These are phyloP conservation scores for Cariama cristata DNA, from an alignment of 2,113 vertebrate genomes.

Conservation along the genomic window DNA sequence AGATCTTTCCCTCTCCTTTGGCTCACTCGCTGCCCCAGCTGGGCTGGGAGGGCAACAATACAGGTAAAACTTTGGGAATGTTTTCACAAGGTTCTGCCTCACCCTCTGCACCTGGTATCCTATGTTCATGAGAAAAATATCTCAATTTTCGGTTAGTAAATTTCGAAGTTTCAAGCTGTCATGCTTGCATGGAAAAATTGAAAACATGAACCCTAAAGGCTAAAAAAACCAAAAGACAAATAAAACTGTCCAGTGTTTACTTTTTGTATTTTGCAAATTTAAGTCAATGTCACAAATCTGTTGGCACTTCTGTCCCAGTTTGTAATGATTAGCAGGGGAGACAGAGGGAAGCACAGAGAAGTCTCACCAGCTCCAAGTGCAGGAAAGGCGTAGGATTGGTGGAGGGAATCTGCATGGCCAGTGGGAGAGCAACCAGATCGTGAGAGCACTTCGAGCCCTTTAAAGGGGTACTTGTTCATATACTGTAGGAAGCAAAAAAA, in stretches of 20 bases:
- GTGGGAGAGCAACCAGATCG: neutral
- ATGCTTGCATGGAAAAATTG: neutral
- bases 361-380: neutral
- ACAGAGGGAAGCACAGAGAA: neutral
- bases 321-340: neutral
- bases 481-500: neutral
- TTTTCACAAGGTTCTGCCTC: neutral
- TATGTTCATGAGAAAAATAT: neutral
- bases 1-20: neutral
- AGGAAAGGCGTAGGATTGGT: neutral
- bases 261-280: neutral
- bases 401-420: neutral
- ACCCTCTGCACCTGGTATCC: neutral
- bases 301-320: neutral
- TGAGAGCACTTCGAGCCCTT: rapidly evolving
- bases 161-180: neutral
- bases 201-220: neutral
- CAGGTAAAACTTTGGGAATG: neutral
- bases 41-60: neutral
- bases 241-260: neutral
- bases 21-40: neutral
- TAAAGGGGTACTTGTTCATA: neutral
- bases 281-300: neutral
- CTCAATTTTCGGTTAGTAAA: neutral
- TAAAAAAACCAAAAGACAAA: neutral